Evolutionary conservation across 1,140 invertebrate genomes (phyloP), one percentile per base, ranked within the genome.

Genomic region (Camponotus pennsylvanicus): DNA sequence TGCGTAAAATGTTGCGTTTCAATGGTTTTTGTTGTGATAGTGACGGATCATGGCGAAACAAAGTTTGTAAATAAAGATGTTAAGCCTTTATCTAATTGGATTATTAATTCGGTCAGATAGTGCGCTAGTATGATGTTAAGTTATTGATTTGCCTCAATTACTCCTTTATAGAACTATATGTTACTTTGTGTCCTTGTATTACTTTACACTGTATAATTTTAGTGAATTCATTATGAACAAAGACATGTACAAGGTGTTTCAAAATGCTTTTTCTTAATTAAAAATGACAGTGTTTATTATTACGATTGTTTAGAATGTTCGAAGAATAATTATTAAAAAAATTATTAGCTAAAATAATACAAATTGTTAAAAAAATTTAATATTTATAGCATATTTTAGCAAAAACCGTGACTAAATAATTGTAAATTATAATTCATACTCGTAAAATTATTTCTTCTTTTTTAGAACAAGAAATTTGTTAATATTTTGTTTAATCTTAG

Each of bases 31-130:
- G 40, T 45, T 34, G n/a, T 18, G 52, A 18, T 37, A 18, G 27
- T 42, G 32, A 83, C n/a, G 1, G 55, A 27, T 83, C 40, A 83
- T 75, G 79, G 79, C 57, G 52, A 67, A 83, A 63, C 32, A 27
- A 27, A 27, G 55, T 63, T 73, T 45, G 11, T 49, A 83, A 61
- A 82, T 40, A 82, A 71, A 57, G 55, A 2, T 18, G 15, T 32
- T n/a, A 4, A 71, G 45, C 40, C 18, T 73, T 73, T 57, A 40
- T 78, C 18, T 45, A 63, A n/a, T 34, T 32, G 2, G 11, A 32
- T 15, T 67, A 49, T 34, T 4, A 18, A 52, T 40, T 67, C 9
- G 3, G 7, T 21, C 40, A 34, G 32, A 57, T 18, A 27, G 0
- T 3, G 18, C 11, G n/a, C 1, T 40, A 13, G 8, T 13, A 18